These are phyloP conservation scores for Tyto alba DNA, from an alignment of 2,113 vertebrate species.

Conservation along the genomic window DNA sequence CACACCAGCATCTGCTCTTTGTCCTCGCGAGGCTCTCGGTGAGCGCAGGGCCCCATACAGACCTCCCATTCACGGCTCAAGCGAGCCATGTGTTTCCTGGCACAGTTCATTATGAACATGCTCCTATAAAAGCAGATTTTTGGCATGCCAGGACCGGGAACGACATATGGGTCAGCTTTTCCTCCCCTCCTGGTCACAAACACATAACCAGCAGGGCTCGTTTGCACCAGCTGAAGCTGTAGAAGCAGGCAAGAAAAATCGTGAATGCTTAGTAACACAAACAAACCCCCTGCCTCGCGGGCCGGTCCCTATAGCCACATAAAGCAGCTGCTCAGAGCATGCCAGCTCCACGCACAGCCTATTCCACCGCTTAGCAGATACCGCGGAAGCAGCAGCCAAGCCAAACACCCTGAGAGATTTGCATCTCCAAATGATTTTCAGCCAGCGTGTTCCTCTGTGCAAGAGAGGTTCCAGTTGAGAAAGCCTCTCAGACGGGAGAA, in stretches of 20 bases:
- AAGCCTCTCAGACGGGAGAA: neutral
- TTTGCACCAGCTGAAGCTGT: neutral
- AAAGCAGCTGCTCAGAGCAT: neutral
- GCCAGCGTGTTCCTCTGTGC: neutral
- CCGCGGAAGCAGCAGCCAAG: neutral
- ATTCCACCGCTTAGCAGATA: neutral
- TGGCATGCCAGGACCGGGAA: constrained; percentile 20
- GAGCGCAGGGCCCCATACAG: constrained; percentile 16
- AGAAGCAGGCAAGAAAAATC: neutral
- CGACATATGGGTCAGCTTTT: neutral
- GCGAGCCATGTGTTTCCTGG: constrained; percentile 50
- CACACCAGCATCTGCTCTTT: neutral
- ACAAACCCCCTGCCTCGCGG: neutral
- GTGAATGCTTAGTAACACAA: neutral
- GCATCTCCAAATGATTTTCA: constrained; percentile 31
- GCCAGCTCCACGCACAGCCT: neutral
- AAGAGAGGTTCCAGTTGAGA: constrained; percentile 5
- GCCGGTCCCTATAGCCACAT: neutral
- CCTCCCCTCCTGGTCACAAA: neutral
- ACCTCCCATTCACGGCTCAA: neutral
- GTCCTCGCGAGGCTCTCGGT: neutral
- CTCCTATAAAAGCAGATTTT: constrained; percentile 32
- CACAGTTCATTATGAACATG: neutral
- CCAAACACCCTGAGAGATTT: constrained; percentile 25
- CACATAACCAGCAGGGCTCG: neutral